Evolutionary conservation across 2,888 invertebrate genomes (phyloP).

Genomic region (Omphaloscelis lunosa): DNA sequence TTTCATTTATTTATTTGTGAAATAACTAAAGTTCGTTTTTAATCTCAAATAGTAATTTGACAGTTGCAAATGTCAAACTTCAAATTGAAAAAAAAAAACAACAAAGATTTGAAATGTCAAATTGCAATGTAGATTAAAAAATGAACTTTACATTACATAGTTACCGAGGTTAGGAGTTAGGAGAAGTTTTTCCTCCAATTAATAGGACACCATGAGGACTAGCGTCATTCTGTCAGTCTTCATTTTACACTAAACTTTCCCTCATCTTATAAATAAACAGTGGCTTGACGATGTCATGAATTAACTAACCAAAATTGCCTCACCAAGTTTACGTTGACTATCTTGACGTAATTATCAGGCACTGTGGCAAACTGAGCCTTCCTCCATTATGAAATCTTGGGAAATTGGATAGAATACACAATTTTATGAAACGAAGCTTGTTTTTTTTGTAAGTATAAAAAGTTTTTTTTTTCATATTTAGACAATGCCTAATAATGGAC

Average conservation of each 20-base stretch:
- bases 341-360: slow-evolving; percentile 58
- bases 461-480: too few relatives aligned
- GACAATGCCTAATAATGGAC: too few relatives aligned
- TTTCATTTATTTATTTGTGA: too few relatives aligned
- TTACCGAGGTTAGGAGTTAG: too few relatives aligned
- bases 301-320: slow-evolving; percentile 58
- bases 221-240: neutral
- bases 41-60: too few relatives aligned
- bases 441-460: neutral
- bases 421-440: slow-evolving; percentile 7
- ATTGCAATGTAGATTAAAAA: too few relatives aligned
- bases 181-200: neutral
- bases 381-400: slow-evolving; percentile 35
- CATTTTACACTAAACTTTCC: slow-evolving; percentile 39
- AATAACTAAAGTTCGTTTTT: neutral
- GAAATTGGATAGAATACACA: slow-evolving; percentile 13
- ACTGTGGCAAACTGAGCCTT: slow-evolving; percentile 22
- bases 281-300: slow-evolving; percentile 40
- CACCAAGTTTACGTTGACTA: slow-evolving; percentile 41
- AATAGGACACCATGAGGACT: neutral
- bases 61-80: too few relatives aligned
- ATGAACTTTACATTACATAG: neutral
- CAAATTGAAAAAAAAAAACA: too few relatives aligned
- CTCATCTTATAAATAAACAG: slow-evolving; percentile 60
- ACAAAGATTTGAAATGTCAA: too few relatives aligned